phyloP scores from a whole-genome alignment of 2,888 invertebrate genomes.

The Tortricodes alternella region DNA sequence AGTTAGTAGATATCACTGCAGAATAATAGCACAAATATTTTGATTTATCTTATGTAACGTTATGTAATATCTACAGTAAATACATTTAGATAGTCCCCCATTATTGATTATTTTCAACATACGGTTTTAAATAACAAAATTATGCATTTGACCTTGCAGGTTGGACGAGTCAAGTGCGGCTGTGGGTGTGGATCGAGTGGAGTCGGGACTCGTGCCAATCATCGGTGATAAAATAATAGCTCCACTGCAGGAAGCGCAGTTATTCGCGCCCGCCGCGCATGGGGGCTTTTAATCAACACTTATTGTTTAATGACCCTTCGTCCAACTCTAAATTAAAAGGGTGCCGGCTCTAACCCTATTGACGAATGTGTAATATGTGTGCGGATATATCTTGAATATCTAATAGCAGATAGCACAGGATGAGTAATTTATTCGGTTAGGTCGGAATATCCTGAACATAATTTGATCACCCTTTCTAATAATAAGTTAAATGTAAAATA shows the following conservation, averaged over 20 bases:
- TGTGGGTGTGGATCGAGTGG: slow-evolving; percentile 40
- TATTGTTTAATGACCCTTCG: slow-evolving; percentile 83
- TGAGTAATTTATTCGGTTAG: neutral
- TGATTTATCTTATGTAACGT: no score
- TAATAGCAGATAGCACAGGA: slow-evolving; percentile 59
- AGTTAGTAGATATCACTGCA: neutral
- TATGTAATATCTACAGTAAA: no score
- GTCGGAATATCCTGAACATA: no score
- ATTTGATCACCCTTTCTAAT: no score
- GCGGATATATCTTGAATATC: slow-evolving; percentile 70
- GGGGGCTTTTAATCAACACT: slow-evolving; percentile 83
- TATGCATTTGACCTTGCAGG: slow-evolving; percentile 2
- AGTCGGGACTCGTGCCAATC: slow-evolving; percentile 69
- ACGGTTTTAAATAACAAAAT: neutral
- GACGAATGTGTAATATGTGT: slow-evolving; percentile 76
- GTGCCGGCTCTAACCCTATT: slow-evolving; percentile 80
- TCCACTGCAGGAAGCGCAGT: slow-evolving; percentile 75
- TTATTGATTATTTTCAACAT: neutral
- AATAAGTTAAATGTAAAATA: no score
- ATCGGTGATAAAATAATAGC: slow-evolving; percentile 80
- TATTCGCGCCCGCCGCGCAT: slow-evolving; percentile 76
- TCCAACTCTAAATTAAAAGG: slow-evolving; percentile 81
- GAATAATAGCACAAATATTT: no score
- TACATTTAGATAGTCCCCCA: neutral
- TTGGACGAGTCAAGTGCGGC: slow-evolving; percentile 8